Evolutionary conservation across 2,797 vertebrate genomes (phyloP).

Genomic region (Syngnathus rostellatus): DNA sequence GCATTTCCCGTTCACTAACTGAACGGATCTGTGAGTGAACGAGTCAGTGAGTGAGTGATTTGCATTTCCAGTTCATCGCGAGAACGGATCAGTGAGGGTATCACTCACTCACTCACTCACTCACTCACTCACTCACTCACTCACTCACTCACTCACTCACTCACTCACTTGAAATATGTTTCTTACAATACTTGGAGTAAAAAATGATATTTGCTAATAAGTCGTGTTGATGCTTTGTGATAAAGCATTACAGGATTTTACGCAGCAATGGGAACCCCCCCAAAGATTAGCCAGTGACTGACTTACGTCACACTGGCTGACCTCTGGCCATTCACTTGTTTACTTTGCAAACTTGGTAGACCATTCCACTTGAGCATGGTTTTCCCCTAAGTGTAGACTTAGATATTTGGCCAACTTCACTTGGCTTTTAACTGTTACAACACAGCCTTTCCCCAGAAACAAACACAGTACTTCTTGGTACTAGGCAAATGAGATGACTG

Average conservation of each 20-base stretch:
- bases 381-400: constrained; percentile 38
- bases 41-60: too few species aligned
- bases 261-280: too few species aligned
- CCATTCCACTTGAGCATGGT: constrained; percentile 27
- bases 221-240: not conserved
- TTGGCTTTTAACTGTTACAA: constrained; percentile 35
- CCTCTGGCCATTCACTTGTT: constrained; percentile 32
- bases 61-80: too few species aligned
- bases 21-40: too few species aligned
- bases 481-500: constrained; percentile 39
- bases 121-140: too few species aligned
- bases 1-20: too few species aligned
- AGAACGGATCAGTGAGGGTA: too few species aligned
- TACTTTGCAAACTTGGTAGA: constrained; percentile 29
- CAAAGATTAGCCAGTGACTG: too few species aligned
- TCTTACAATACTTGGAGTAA: too few species aligned
- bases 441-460: constrained; percentile 45
- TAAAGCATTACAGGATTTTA: not conserved
- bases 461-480: constrained; percentile 21
- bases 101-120: too few species aligned
- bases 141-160: too few species aligned
- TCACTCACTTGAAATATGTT: too few species aligned
- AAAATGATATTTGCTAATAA: not conserved
- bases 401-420: constrained; percentile 60
- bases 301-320: constrained; percentile 9